Percentiles rank a stretch among this genome's conserved stretches.
Evolutionary conservation across 2,797 vertebrate genomes (phyloP).

Genomic region (Acrossocheilus fasciatus): DNA sequence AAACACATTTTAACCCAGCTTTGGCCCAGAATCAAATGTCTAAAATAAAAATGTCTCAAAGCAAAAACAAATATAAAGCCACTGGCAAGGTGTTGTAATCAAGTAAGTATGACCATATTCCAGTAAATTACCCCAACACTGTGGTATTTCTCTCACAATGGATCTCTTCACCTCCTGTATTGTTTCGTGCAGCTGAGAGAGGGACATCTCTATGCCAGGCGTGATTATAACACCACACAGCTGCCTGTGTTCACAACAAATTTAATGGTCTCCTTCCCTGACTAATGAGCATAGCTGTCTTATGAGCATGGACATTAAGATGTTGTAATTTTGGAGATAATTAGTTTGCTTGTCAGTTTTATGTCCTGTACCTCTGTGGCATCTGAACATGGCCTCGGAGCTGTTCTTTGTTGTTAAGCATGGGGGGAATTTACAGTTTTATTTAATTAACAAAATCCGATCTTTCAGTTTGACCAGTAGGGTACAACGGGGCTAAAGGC

Average conservation of each 20-base stretch:
- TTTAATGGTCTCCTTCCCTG: conserved; percentile 57
- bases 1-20: not conserved
- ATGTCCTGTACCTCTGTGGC: conserved; percentile 83
- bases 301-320: conserved; percentile 77
- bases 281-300: conserved; percentile 69
- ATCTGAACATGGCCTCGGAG: conserved; percentile 77
- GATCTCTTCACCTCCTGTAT: conserved; percentile 45
- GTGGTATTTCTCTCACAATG: conserved; percentile 44
- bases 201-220: conserved; percentile 47
- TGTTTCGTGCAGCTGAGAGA: conserved; percentile 55
- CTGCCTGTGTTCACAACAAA: conserved; percentile 59
- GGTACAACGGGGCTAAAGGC: conserved; percentile 6
- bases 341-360: conserved; percentile 90
- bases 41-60: not conserved
- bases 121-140: conserved; percentile 45
- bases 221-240: conserved; percentile 57
- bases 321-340: conserved; percentile 86
- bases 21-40: not conserved
- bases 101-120: conserved; percentile 17
- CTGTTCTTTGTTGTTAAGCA: conserved; percentile 64
- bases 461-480: conserved; percentile 62
- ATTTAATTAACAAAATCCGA: conserved; percentile 74
- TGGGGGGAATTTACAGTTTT: conserved; percentile 64
- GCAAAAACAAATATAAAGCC: not conserved
- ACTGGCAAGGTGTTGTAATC: conserved; percentile 20